phyloP scores from a whole-genome alignment of 2,797 vertebrate species.

The Silurus lanzhouensis region DNA sequence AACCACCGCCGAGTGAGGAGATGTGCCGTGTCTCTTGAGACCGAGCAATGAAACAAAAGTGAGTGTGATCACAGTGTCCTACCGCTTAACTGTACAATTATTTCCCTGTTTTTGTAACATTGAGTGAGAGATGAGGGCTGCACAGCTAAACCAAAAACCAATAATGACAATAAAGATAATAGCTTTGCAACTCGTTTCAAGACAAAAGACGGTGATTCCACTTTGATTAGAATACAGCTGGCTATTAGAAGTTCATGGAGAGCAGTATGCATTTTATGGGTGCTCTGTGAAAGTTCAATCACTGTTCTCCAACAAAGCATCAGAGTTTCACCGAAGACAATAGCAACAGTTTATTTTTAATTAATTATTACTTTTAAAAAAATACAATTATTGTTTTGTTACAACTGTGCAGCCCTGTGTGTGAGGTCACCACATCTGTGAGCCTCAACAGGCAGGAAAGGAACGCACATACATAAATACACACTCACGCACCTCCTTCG shows the following conservation, averaged over 20 bases:
- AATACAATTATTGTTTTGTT: slow-evolving; percentile 34
- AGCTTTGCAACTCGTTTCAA: slow-evolving; percentile 11
- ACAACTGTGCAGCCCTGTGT: slow-evolving; percentile 35
- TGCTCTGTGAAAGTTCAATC: slow-evolving; percentile 1
- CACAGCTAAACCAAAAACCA: slow-evolving; percentile 18
- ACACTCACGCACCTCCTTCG: slow-evolving; percentile 6
- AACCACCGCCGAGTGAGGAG: slow-evolving; percentile 31
- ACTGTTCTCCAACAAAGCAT: slow-evolving; percentile 6
- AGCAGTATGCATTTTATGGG: slow-evolving; percentile 15
- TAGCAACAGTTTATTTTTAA: slow-evolving; percentile 20
- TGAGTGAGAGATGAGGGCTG: slow-evolving; percentile 30
- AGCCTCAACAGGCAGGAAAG: slow-evolving; percentile 26
- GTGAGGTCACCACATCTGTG: slow-evolving; percentile 34
- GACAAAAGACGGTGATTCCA: slow-evolving; percentile 4
- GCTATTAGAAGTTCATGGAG: not conserved
- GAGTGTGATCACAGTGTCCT: slow-evolving; percentile 56
- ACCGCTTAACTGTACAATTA: slow-evolving; percentile 33
- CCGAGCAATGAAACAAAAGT: slow-evolving; percentile 39
- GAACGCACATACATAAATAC: slow-evolving; percentile 14
- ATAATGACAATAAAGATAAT: not conserved
- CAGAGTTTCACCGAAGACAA: slow-evolving; percentile 13
- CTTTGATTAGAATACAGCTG: not conserved
- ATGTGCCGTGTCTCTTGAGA: slow-evolving; percentile 19
- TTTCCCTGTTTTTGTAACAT: slow-evolving; percentile 23
- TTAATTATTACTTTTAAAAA: slow-evolving; percentile 14